phyloP scores from a whole-genome alignment of 2,113 vertebrate species.

The Phalacrocorax pelagicus region DNA sequence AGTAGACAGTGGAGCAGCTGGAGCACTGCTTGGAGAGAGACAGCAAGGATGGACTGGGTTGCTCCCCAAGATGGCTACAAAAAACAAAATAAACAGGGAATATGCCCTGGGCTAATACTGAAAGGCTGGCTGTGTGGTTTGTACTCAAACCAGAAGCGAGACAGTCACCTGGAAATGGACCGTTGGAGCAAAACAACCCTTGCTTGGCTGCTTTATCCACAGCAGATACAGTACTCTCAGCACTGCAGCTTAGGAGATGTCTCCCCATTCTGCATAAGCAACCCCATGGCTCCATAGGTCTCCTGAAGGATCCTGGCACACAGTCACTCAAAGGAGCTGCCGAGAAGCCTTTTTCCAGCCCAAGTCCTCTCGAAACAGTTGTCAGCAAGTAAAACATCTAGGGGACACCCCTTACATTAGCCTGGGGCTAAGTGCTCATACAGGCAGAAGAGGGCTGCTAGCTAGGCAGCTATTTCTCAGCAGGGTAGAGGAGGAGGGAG shows the following conservation, averaged over 20 bases:
- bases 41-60: background rate
- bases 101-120: background rate
- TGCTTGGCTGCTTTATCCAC: background rate
- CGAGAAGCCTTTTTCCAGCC: background rate
- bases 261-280: background rate
- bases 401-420: background rate
- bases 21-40: background rate
- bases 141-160: background rate
- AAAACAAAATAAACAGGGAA: background rate
- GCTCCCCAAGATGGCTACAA: too few relatives aligned
- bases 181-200: background rate
- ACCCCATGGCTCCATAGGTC: background rate
- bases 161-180: background rate
- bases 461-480: background rate
- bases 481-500: background rate
- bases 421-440: background rate
- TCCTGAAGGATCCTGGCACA: background rate
- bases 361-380: background rate
- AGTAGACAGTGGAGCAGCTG: background rate
- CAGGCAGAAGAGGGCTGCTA: background rate
- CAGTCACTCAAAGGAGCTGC: background rate
- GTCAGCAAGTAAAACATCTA: background rate
- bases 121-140: background rate
- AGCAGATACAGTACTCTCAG: too few relatives aligned
- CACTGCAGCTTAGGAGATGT: background rate